Conservation (phyloP, 30 jellyfish, hydroid and myxozoan species). For the Morbakka virulenta region DNA sequence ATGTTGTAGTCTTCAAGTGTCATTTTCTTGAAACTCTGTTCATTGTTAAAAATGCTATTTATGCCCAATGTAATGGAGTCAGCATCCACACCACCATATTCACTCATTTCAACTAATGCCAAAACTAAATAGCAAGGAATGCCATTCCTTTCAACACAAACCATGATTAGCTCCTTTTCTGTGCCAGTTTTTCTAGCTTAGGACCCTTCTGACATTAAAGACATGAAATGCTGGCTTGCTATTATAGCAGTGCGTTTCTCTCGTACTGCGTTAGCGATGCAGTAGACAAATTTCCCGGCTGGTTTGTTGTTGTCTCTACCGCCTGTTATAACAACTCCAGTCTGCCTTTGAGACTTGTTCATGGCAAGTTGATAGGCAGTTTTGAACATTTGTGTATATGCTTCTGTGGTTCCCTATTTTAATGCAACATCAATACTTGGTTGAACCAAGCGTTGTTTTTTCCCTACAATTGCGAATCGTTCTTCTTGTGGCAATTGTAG, state of each 20-base stretch:
- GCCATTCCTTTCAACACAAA: slow-evolving; percentile 47
- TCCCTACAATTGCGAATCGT: not conserved
- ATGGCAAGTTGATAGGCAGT: slow-evolving; percentile 51
- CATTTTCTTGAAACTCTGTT: too few species aligned
- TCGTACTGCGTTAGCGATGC: slow-evolving; percentile 39
- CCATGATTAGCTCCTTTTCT: slow-evolving; percentile 40
- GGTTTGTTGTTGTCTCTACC: slow-evolving; percentile 47
- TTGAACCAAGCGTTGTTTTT: slow-evolving; percentile 8
- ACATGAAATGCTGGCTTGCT: slow-evolving; percentile 30
- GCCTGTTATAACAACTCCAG: slow-evolving; percentile 40
- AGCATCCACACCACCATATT: too few species aligned
- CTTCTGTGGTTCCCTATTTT: slow-evolving; percentile 34
- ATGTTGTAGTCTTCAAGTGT: slow-evolving; percentile 16
- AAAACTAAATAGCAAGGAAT: too few species aligned
- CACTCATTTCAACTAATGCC: too few species aligned
- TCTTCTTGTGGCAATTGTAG: slow-evolving; percentile 14
- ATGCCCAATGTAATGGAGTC: too few species aligned
- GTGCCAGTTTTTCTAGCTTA: slow-evolving; percentile 44
- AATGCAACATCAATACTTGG: slow-evolving; percentile 18
- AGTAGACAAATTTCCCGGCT: slow-evolving; percentile 33
- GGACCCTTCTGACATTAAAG: slow-evolving; percentile 30
- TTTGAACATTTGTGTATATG: slow-evolving; percentile 25
- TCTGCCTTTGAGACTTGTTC: slow-evolving; percentile 50
- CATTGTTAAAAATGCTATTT: too few species aligned
- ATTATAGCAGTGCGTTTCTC: slow-evolving; percentile 40